Percentiles rank a stretch among this genome's conserved stretches.
phyloP scores from a whole-genome alignment of 2,888 invertebrate species.

The Deilephila elpenor region DNA sequence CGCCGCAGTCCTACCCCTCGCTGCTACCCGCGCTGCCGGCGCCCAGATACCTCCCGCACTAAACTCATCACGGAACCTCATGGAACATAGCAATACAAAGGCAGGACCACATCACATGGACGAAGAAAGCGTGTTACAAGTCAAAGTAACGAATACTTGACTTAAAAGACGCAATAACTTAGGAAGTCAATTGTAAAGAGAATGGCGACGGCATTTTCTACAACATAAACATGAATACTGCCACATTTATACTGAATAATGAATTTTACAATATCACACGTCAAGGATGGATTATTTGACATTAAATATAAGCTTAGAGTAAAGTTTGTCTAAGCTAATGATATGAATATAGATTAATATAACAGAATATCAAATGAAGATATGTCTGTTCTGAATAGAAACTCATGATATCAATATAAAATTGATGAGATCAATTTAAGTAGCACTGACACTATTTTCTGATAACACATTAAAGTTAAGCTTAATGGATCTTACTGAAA shows the following conservation, averaged over 20 bases:
- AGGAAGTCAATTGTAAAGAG: not conserved
- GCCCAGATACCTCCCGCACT: constrained; percentile 31
- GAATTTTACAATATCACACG: constrained; percentile 4
- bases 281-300: not conserved
- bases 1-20: constrained; percentile 28
- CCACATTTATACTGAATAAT: constrained; percentile 18
- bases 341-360: no score
- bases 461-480: not conserved
- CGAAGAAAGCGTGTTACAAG: not conserved
- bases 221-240: not conserved
- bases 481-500: not conserved
- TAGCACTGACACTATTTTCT: constrained; percentile 1
- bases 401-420: not conserved
- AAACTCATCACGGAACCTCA: not conserved
- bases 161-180: not conserved
- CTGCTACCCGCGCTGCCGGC: constrained; percentile 25
- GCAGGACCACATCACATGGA: not conserved
- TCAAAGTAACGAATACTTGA: not conserved
- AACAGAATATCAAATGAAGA: constrained; percentile 6
- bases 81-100: not conserved
- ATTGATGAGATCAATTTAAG: constrained; percentile 3
- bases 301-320: constrained; percentile 11
- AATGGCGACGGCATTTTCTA: not conserved
- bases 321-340: constrained; percentile 17
- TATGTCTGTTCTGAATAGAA: not conserved